phyloP scores from a whole-genome alignment of 2,113 vertebrate genomes.

The Copsychus sechellarum region DNA sequence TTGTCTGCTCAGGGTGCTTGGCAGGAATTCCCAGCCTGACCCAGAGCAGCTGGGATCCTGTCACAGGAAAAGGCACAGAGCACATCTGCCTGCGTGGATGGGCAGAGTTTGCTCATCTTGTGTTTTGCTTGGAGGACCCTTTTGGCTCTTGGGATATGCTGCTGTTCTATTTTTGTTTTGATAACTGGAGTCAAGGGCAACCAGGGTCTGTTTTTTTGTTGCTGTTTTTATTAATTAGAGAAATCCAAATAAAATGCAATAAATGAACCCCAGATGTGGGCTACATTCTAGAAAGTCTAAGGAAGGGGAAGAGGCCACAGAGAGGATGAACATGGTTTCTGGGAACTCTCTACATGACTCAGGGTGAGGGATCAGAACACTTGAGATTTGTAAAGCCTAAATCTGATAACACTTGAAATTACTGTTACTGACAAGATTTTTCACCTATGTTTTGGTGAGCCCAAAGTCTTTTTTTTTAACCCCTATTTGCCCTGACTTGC shows the following conservation, averaged over 20 bases:
- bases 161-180: constrained; percentile 40
- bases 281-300: neutral
- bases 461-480: neutral
- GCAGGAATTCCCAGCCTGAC: neutral
- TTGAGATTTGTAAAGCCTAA: neutral
- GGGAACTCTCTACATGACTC: neutral
- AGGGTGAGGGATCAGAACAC: neutral
- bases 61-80: neutral
- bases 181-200: constrained; percentile 42
- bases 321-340: neutral
- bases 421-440: neutral
- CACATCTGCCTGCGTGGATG: accelerated
- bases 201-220: neutral
- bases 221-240: neutral
- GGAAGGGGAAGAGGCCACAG: neutral
- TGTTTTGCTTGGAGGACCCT: constrained; percentile 27
- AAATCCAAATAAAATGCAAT: constrained; percentile 6
- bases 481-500: neutral
- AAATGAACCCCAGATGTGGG: constrained; percentile 44
- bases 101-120: neutral
- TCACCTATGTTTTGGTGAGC: neutral
- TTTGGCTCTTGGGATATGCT: neutral
- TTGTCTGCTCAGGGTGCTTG: neutral
- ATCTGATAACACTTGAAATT: constrained; percentile 3
- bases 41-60: neutral